phyloP scores from a whole-genome alignment of 2,797 vertebrate species.

The Aphelocoma californica region DNA sequence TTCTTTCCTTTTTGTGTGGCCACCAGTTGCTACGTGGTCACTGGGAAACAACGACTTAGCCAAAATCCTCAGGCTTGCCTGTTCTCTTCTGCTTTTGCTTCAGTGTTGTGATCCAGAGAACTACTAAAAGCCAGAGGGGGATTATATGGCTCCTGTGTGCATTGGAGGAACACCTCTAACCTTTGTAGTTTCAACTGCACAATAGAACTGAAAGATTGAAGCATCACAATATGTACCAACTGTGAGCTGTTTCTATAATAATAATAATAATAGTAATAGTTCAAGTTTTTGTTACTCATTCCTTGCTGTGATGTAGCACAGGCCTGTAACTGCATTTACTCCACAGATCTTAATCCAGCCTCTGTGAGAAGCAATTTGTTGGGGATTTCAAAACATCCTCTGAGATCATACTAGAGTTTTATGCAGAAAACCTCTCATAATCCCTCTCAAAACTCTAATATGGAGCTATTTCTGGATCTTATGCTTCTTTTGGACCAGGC shows the following conservation, averaged over 20 bases:
- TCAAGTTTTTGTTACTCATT: background rate
- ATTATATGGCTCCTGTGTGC: background rate
- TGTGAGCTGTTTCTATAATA: background rate
- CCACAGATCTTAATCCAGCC: slow-evolving; percentile 10
- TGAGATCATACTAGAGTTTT: slow-evolving; percentile 21
- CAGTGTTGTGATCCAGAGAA: background rate
- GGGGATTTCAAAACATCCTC: slow-evolving; percentile 34
- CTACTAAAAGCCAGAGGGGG: background rate
- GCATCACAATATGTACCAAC: background rate
- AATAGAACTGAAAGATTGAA: background rate
- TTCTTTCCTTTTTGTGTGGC: background rate
- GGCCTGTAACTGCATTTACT: background rate
- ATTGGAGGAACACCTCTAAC: background rate
- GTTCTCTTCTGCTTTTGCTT: background rate
- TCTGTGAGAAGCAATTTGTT: slow-evolving; percentile 15
- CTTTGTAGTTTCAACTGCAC: background rate
- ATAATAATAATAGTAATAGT: background rate
- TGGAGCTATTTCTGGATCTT: slow-evolving; percentile 8
- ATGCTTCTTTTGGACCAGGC: background rate
- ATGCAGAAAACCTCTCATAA: background rate
- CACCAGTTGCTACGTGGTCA: background rate
- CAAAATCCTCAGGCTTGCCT: background rate
- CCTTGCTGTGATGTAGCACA: background rate
- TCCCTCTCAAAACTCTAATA: slow-evolving; percentile 8
- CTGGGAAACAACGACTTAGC: background rate